Evolutionary conservation across 2,797 vertebrate species (phyloP), one percentile per base, ranked within the genome.

Genomic region (Channallabes apus): DNA sequence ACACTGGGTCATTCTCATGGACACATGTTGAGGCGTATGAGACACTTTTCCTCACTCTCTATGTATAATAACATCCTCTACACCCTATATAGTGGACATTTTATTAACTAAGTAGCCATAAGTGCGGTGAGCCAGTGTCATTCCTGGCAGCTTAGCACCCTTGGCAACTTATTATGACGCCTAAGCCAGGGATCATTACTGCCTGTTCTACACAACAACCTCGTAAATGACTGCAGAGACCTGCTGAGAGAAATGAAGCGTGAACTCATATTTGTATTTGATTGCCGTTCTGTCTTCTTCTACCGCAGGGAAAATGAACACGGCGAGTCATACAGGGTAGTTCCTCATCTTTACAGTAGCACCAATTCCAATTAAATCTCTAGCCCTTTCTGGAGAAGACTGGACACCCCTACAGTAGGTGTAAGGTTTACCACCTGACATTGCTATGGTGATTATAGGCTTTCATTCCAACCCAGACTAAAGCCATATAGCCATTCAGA

Each of bases 111-210:
- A 51, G 79, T 41, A 80, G 35, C 38, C n/a, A 18, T 51, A 65
- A 80, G 24, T 51, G 79, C 79, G 20, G n/a, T 65, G 79, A 65
- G 24, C 62, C 79, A 67, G 61, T 54, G 59, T 80, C 79, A 80
- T 20, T 51, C 17, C 41, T 80, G 79, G 79, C 79, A 51, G 79
- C 27, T 9, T 32, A 68, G 41, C 18, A 12, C 41, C 64, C 41
- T 54, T 81, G 79, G 79, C 61, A 68, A 41, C 79, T 81, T 64
- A 54, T 24, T 51, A 29, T 9, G 62, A 67, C 15, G 62, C n/a
- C 15, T 3, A 68, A 32, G 79, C 79, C 41, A 68, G 79, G 62
- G 41, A 51, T 56, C 20, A 58, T 65, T 62, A 65, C 32, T 65
- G 79, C 67, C 51, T 24, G 77, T 58, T 17, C 51, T 46, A 81